Evolutionary conservation across 2,113 vertebrate genomes (phyloP), one percentile per base, ranked within the genome.

Genomic region (Lophura nycthemera): DNA sequence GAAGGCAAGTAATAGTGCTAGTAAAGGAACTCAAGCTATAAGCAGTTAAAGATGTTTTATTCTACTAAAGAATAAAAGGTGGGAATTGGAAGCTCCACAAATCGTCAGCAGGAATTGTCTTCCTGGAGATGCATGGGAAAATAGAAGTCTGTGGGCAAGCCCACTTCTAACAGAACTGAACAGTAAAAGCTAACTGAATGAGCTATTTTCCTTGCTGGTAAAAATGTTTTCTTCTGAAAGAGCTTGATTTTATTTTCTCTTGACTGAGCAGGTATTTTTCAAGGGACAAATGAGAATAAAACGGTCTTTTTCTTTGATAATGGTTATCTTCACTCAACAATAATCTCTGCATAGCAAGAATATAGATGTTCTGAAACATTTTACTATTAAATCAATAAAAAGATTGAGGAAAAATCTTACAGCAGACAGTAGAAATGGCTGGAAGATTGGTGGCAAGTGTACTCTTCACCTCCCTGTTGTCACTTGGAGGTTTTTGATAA

Each of bases 191-290:
- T 63, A 48, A 73, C 15, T 50, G 63, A 84, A 84, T 13, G 84
- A 48, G 40, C 8, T 86, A 50, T 92, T 95, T 93, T 92, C 48
- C 70, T 89, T 92, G 22, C 57, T 84, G n/a, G 40, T 72, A 79
- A 57, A 90, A 81, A 86, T 48, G 8, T 70, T 92, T 87, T 82
- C 54, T 77, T 73, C 54, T 66, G 43, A 36, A 70, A 66, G 30
- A 42, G 9, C 59, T 89, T 75, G 56, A 60, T 94, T 95, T 93
- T 22, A 54, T 74, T 94, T 94, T 89, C 45, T 79, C 24, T 76
- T 88, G 66, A 65, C 71, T 90, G 38, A 82, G 13, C 29, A 75
- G 38, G 4, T 82, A 75, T 57, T 89, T 40, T 92, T 92, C 54
- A 93, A 69, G 38, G 34, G 11, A 11, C 2, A 90, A 91, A 90